A percentile compares a stretch with the other conserved stretches of the same genome.
Evolutionary conservation across 2,888 invertebrate species (phyloP).

Genomic region (Xestia xanthographa): DNA sequence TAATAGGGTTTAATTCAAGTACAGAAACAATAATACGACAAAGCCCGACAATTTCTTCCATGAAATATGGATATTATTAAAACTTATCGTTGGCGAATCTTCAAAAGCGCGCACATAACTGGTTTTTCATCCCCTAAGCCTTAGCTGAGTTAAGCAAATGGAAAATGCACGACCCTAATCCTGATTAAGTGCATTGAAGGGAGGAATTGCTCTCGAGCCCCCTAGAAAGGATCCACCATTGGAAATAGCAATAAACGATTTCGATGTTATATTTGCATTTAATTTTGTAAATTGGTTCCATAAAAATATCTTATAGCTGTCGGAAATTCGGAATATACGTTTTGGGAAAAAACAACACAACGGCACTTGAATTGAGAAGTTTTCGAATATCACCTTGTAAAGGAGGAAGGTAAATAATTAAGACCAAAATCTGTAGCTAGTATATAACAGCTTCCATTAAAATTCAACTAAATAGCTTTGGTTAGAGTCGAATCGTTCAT

Average conservation of each 20-base stretch:
- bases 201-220: constrained; percentile 58
- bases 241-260: constrained; percentile 48
- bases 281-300: constrained; percentile 51
- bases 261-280: constrained; percentile 53
- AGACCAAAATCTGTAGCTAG: not conserved
- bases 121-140: constrained; percentile 52
- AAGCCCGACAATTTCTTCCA: not conserved
- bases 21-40: not conserved
- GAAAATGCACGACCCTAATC: constrained; percentile 62
- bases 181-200: constrained; percentile 69
- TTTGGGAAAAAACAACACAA: not conserved
- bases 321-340: not conserved
- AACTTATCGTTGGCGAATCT: constrained; percentile 43
- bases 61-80: constrained; percentile 46
- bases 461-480: not conserved
- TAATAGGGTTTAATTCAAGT: not conserved
- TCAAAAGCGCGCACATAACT: constrained; percentile 44
- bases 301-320: constrained; percentile 17
- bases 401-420: too few species aligned
- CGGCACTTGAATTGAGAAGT: not conserved
- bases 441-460: not conserved
- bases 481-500: not conserved
- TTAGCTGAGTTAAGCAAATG: constrained; percentile 56
- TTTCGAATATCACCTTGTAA: not conserved
- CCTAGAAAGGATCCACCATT: constrained; percentile 37